Evolutionary conservation across 2,797 vertebrate species (phyloP).

Genomic region (Limnodromus scolopaceus): DNA sequence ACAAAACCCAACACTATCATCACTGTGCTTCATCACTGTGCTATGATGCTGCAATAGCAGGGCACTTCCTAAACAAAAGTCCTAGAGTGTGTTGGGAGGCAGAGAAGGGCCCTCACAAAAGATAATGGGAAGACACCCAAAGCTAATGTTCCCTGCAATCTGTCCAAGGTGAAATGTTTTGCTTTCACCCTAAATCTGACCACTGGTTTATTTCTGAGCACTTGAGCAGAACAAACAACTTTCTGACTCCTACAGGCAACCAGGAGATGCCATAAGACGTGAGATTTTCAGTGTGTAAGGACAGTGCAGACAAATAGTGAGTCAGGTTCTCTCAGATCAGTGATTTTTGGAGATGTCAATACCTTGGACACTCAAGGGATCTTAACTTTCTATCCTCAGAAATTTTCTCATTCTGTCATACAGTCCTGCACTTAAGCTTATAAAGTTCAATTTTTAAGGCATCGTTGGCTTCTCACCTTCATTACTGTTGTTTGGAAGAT

Average conservation of each 20-base stretch:
- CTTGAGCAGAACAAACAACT: background rate
- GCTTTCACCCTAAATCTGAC: background rate
- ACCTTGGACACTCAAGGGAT: background rate
- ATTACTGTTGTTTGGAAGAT: background rate
- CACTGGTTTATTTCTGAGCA: background rate
- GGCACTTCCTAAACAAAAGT: background rate
- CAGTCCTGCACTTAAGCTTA: background rate
- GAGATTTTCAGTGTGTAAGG: background rate
- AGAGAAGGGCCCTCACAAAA: background rate
- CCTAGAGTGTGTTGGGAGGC: background rate
- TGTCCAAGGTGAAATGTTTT: background rate
- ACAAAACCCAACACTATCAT: background rate
- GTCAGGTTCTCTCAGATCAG: background rate
- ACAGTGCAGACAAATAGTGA: background rate
- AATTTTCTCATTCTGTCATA: background rate
- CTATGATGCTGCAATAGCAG: background rate
- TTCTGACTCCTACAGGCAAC: background rate
- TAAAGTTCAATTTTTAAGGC: background rate
- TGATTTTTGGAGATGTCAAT: background rate
- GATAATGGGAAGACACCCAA: background rate
- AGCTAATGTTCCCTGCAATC: background rate
- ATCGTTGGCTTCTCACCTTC: background rate
- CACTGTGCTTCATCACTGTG: background rate
- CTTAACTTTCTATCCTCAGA: background rate
- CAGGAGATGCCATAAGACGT: background rate